phyloP scores from a whole-genome alignment of 2,888 invertebrate genomes.

The Euzetes globulus region DNA sequence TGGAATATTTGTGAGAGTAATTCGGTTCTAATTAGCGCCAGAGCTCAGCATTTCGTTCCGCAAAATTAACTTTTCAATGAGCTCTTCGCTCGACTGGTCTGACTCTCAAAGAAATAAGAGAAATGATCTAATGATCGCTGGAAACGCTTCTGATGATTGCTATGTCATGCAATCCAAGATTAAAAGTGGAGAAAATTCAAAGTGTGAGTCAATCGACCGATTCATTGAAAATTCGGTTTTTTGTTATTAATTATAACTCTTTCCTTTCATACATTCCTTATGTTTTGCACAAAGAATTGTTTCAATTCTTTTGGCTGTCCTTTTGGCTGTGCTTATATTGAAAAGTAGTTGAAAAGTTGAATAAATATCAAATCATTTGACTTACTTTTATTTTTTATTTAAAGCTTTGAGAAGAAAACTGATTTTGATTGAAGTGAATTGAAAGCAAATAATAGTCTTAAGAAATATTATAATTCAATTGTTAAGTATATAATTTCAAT shows the following conservation, averaged over 20 bases:
- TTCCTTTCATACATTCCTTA: background rate
- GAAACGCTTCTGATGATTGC: conserved; percentile 11
- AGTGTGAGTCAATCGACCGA: conserved; percentile 8
- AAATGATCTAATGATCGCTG: conserved; percentile 9
- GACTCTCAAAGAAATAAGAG: background rate
- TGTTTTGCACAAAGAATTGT: too few species aligned
- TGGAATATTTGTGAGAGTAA: background rate
- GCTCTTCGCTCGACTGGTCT: background rate
- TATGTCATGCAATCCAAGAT: conserved; percentile 18
- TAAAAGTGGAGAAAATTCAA: background rate
- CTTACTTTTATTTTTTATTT: too few species aligned
- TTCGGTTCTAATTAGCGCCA: conserved; percentile 4
- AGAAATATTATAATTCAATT: too few species aligned
- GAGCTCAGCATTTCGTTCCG: conserved; percentile 12
- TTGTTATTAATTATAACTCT: background rate
- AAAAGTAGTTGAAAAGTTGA: too few species aligned
- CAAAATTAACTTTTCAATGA: conserved; percentile 22
- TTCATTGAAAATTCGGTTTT: background rate
- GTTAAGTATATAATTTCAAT: too few species aligned
- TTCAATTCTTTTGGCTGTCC: too few species aligned
- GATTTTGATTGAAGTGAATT: too few species aligned
- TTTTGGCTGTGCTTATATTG: too few species aligned
- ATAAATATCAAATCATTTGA: too few species aligned
- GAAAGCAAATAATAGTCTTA: too few species aligned
- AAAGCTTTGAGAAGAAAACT: too few species aligned